Evolutionary conservation across 2,113 vertebrate genomes (phyloP).

Genomic region (Hippocampus comes): DNA sequence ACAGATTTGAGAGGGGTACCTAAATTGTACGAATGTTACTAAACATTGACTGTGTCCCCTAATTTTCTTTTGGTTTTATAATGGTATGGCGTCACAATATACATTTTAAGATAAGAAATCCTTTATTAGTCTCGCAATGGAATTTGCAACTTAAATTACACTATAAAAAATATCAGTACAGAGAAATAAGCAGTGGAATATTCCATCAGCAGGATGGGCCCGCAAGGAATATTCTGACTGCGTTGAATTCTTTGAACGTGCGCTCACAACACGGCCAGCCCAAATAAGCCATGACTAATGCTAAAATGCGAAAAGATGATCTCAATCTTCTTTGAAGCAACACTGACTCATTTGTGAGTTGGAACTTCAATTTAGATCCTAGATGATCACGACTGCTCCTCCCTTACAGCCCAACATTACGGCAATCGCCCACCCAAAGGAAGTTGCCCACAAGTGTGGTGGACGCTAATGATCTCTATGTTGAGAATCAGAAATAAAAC

Average conservation of each 20-base stretch:
- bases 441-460: constrained; percentile 55
- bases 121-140: too few species aligned
- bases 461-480: constrained; percentile 56
- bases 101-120: too few species aligned
- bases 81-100: too few species aligned
- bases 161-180: too few species aligned
- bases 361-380: constrained; percentile 28
- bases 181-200: background rate
- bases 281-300: constrained; percentile 45
- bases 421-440: constrained; percentile 37
- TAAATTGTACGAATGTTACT: too few species aligned
- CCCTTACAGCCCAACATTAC: constrained; percentile 3
- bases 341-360: constrained; percentile 30
- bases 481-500: constrained; percentile 60
- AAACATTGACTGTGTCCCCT: too few species aligned
- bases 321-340: constrained; percentile 37
- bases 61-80: too few species aligned
- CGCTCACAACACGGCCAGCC: constrained; percentile 31
- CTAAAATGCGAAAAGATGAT: constrained; percentile 27
- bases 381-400: constrained; percentile 14
- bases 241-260: constrained; percentile 20
- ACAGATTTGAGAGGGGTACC: too few species aligned
- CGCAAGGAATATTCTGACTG: constrained; percentile 22
- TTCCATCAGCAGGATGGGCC: constrained; percentile 20
- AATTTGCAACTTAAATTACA: too few species aligned